These are phyloP conservation scores for Sepiola atlantica DNA, from an alignment of 2,888 invertebrate genomes.

Conservation along the genomic window DNA sequence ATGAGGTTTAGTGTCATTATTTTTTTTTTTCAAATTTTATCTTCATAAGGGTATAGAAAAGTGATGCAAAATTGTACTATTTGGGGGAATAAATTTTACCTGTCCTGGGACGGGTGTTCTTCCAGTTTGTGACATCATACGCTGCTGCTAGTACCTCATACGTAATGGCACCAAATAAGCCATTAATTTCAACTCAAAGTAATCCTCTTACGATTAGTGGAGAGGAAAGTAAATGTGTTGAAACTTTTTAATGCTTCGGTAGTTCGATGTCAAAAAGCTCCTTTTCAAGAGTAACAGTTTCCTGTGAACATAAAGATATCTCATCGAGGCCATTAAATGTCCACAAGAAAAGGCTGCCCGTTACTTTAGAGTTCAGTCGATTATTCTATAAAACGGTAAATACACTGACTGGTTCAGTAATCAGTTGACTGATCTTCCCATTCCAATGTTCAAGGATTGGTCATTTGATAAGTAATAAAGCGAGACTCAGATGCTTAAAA, in stretches of 20 bases:
- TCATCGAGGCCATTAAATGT: not conserved
- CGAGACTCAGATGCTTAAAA: not conserved
- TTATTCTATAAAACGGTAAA: not conserved
- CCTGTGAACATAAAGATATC: not conserved
- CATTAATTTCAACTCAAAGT: not conserved
- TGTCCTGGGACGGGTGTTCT: too few relatives aligned
- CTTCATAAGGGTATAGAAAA: too few relatives aligned
- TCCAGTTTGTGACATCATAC: too few relatives aligned
- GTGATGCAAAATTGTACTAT: too few relatives aligned
- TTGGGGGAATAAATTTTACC: too few relatives aligned
- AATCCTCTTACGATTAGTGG: not conserved
- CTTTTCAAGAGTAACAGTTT: not conserved
- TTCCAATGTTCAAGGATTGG: not conserved
- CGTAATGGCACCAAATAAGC: not conserved
- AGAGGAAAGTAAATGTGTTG: not conserved
- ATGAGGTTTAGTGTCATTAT: too few relatives aligned
- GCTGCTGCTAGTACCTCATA: not conserved
- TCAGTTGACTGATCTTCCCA: not conserved
- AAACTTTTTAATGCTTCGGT: not conserved
- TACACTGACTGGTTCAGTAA: not conserved
- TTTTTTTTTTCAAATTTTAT: too few relatives aligned
- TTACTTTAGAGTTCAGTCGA: not conserved
- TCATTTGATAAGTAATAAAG: not conserved
- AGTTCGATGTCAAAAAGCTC: not conserved
- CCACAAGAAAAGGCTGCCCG: not conserved